phyloP scores from a whole-genome alignment of 2,113 vertebrate genomes.

The Etheostoma cragini region DNA sequence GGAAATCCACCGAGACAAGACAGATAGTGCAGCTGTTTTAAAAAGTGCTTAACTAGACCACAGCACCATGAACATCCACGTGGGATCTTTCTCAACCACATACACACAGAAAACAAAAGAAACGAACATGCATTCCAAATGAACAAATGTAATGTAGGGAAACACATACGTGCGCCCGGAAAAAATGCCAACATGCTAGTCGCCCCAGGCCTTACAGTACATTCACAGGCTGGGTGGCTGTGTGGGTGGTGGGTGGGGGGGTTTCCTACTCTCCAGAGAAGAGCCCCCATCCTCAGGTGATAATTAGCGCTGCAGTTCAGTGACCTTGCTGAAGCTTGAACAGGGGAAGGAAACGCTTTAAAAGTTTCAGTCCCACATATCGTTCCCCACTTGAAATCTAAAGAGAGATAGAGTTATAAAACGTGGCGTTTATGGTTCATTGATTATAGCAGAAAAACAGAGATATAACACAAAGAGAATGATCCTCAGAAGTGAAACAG shows the following conservation, averaged over 20 bases:
- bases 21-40: conserved; percentile 44
- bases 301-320: conserved; percentile 69
- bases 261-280: conserved; percentile 38
- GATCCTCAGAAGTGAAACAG: not conserved
- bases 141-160: conserved; percentile 3
- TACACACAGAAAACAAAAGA: not conserved
- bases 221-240: conserved; percentile 13
- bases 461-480: not conserved
- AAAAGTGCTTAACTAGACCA: conserved; percentile 54
- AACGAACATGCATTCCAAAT: not conserved
- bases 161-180: not conserved
- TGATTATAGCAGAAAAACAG: conserved; percentile 2
- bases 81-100: conserved; percentile 24
- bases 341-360: conserved; percentile 29
- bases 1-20: conserved; percentile 52
- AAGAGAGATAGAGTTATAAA: not conserved
- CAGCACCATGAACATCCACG: conserved; percentile 28
- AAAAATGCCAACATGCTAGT: conserved; percentile 1
- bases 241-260: not conserved
- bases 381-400: conserved; percentile 7
- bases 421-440: not conserved
- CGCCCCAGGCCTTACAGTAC: conserved; percentile 20
- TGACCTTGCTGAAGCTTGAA: conserved; percentile 59
- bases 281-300: conserved; percentile 60
- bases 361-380: conserved; percentile 29